phyloP scores from a whole-genome alignment of 1,140 invertebrate genomes.

The Pogonognathellus flavescens region DNA sequence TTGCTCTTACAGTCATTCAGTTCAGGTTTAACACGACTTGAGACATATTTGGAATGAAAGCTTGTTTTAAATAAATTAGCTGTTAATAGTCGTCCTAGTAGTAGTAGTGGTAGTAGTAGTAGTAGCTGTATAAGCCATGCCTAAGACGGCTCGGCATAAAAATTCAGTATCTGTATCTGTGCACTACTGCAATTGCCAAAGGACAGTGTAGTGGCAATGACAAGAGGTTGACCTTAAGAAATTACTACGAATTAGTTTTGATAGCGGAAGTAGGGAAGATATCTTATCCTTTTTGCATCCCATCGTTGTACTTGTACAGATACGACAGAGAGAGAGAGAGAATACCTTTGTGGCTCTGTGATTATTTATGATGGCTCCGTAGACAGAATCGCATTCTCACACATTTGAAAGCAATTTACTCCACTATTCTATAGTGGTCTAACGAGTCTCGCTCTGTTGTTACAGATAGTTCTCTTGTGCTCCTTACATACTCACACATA shows the following conservation, averaged over 20 bases:
- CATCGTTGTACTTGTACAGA: neutral
- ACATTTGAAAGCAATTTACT: conserved; percentile 2
- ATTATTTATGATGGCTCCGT: neutral
- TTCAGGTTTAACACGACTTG: conserved; percentile 42
- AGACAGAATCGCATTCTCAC: conserved; percentile 3
- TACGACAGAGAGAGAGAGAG: too few species aligned
- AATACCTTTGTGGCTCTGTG: neutral
- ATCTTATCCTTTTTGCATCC: conserved; percentile 10
- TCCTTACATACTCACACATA: too few species aligned
- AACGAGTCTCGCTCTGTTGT: too few species aligned
- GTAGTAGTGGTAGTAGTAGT: neutral
- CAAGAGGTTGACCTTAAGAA: conserved; percentile 40
- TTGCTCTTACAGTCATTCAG: neutral
- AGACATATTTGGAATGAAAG: conserved; percentile 40
- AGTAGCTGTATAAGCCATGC: neutral
- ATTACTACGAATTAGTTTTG: conserved; percentile 27
- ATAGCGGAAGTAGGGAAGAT: conserved; percentile 37
- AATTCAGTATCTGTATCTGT: neutral
- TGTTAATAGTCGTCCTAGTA: too few species aligned
- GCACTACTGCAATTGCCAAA: conserved; percentile 14
- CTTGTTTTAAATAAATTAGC: neutral
- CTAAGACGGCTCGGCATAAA: too few species aligned
- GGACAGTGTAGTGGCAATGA: conserved; percentile 34
- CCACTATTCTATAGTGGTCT: neutral
- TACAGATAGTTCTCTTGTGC: too few species aligned